Evolutionary conservation across 2,797 vertebrate species (phyloP).

Genomic region (Loris lydekkerianus): DNA sequence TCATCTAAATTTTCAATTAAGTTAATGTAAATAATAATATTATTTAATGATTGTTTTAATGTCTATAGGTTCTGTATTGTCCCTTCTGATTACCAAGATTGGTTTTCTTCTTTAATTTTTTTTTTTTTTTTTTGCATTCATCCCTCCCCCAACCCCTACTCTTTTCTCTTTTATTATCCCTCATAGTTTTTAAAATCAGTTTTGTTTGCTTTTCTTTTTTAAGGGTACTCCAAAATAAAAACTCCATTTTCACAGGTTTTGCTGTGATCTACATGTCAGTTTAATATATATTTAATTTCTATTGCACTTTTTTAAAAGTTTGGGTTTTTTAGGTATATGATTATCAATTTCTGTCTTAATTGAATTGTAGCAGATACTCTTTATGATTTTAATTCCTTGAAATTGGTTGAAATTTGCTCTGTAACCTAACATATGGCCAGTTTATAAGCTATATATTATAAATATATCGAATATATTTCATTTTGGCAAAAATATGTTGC

Average conservation of each 20-base stretch:
- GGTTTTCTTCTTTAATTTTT: neutral
- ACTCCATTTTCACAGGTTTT: neutral
- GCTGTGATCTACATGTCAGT: neutral
- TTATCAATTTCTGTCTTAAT: neutral
- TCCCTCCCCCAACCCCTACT: neutral
- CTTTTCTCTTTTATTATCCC: neutral
- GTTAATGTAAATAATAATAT: slow-evolving; percentile 26
- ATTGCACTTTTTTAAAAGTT: neutral
- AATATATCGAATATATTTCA: neutral
- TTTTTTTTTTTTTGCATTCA: neutral
- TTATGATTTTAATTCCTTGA: slow-evolving; percentile 16
- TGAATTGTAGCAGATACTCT: neutral
- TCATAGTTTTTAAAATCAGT: neutral
- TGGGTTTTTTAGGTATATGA: neutral
- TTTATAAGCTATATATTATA: neutral
- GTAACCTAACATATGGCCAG: neutral
- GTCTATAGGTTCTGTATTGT: neutral
- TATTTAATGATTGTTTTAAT: neutral
- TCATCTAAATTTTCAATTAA: slow-evolving; percentile 34
- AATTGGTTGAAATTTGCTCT: slow-evolving; percentile 29
- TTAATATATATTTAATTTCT: neutral
- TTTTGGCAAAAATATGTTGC: neutral
- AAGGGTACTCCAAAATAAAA: neutral
- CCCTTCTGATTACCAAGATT: neutral
- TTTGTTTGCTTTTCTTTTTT: slow-evolving; percentile 14